Base-by-base conservation (phyloP, 2,797 vertebrate genomes). In the Nothura maculosa region DNA sequence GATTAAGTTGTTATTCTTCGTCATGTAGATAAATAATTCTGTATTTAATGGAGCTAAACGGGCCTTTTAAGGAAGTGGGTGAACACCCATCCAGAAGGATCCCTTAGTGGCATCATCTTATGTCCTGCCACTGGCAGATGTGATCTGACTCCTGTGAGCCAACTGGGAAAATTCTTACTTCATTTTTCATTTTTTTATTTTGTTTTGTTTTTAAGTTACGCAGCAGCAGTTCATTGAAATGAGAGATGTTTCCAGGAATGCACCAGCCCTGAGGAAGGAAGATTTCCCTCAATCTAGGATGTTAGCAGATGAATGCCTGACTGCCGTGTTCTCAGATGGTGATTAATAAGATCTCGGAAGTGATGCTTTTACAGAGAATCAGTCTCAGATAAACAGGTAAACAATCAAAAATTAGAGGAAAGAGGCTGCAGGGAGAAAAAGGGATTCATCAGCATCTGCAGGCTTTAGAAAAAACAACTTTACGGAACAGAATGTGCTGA, bases 271-370 rank as follows among this genome's bases (percentile, higher is more conserved):
- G 28, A 63, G 36, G 21, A 81, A 47, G 24, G 62, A 76, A 77
- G n/a, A 38, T 61, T 83, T 80, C 30, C 54, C 19, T 87, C 28
- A 2, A 1, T 28, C 48, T 38, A 28, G 9, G 58, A 28, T n/a
- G 8, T 40, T 82, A 74, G 24, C 50, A 63, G 69, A 32, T 61
- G 57, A 89, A 77, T 34, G 82, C 34, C 68, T 81, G 61, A 40
- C 48, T 68, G 21, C 32, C 85, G 13, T 48, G 19, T 32, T 64
- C 55, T 64, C 75, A 28, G 8, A 9, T 0, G 1, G 43, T 42
- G 80, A 92, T 85, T 83, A 83, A 93, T 62, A 75, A 87, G 83
- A 32, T 43, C 69, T 80, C 69, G 7, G 30, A 70, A 75, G 73
- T 10, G 32, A 82, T 9, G 27, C 30, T 80, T 68, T 52, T 47